Evolutionary conservation across 2,797 vertebrate species (phyloP), one percentile per base, ranked within the genome.

Genomic region (Anguilla pacifica): DNA sequence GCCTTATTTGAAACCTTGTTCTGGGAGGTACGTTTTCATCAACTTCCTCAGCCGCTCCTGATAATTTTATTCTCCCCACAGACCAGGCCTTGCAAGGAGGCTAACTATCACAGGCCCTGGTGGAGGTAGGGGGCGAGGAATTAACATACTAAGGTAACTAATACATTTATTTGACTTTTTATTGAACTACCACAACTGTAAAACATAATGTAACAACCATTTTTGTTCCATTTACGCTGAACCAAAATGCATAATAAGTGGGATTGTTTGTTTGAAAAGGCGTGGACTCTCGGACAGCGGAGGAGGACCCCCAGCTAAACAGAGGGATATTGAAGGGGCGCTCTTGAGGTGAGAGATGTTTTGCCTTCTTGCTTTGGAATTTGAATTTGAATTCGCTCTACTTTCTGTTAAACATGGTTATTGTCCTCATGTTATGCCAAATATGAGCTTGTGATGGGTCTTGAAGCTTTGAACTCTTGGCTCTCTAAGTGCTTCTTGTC

Each of bases 241-340:
- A 77, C 46, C 28, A 59, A 35, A 85, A 61, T 53, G 39, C 74
- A 85, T 43, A 82, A 39, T 59, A n/a, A 88, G 28, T n/a, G 25
- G 74, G 5, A 11, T 46, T 46, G 43, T 59, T 46, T 72, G 57
- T 86, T 82, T 70, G 35, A 84, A 5, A 88, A 99, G 99, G 96
- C 99, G 98, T 97, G 98, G 98, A 98, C 97, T 99, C 98, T 98
- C 98, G 28, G 99, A 99, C 92, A 97, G 97, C 90, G 96, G 97
- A 95, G 97, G 96, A 93, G 98, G 97, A 96, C 97, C 98, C 95
- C 98, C 98, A 97, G 97, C 98, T 95, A 99, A 99, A 95, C 98
- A 99, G 94, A 97, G 99, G 95, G 98, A 99, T 93, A 97, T 99
- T 7, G 97, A 98, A 95, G 99, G 99, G 95, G 98, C 98, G 91